These are phyloP conservation scores for Gnathochromis pfefferi DNA, from an alignment of 2,113 vertebrate species.

Conservation along the genomic window DNA sequence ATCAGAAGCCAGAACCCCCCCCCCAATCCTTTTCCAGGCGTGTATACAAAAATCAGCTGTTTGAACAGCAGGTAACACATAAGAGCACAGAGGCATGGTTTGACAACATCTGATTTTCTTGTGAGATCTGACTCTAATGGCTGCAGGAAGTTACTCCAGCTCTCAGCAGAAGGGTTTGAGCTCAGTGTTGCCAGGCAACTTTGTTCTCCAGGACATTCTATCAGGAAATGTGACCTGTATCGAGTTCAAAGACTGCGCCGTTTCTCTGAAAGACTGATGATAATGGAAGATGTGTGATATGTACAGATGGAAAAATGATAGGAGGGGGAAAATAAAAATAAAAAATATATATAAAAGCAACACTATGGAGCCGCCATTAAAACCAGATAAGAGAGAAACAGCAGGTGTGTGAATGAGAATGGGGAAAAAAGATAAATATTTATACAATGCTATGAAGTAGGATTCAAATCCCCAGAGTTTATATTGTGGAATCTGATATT, in stretches of 20 bases:
- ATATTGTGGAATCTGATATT: neutral
- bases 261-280: conserved; percentile 5
- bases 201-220: conserved; percentile 12
- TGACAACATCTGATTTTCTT: neutral
- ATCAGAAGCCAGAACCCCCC: neutral
- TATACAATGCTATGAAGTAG: neutral
- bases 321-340: accelerated
- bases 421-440: neutral
- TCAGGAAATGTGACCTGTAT: neutral
- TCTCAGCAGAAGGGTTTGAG: neutral
- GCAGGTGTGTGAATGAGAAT: neutral
- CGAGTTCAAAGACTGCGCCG: conserved; percentile 13
- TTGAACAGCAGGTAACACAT: neutral
- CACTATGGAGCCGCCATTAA: neutral
- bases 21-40: neutral
- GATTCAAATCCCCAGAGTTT: neutral
- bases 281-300: conserved; percentile 13
- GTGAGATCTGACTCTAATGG: neutral
- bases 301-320: neutral
- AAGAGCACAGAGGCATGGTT: neutral
- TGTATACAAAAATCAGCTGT: neutral
- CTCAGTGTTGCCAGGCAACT: conserved; percentile 42
- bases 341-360: neutral
- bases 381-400: neutral
- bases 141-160: conserved; percentile 16